Evolutionary conservation across 2,797 vertebrate species (phyloP).

Genomic region (Atherinosoma microstoma): DNA sequence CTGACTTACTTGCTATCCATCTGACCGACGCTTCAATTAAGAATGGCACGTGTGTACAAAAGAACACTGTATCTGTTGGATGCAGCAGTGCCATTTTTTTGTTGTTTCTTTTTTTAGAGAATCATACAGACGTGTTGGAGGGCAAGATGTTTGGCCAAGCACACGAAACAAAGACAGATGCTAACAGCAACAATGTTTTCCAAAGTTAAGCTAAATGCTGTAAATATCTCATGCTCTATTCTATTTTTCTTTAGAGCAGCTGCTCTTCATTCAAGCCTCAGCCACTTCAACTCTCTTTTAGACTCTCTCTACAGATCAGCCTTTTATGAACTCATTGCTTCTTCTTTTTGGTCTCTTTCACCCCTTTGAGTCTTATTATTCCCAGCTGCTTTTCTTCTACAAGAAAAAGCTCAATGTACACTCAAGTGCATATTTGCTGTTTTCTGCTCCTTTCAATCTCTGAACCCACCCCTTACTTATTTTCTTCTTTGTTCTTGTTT

Average conservation of each 20-base stretch:
- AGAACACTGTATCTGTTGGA: constrained; percentile 54
- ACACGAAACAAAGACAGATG: not conserved
- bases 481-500: constrained; percentile 75
- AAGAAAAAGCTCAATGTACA: constrained; percentile 75
- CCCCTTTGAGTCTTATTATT: constrained; percentile 72
- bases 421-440: constrained; percentile 77
- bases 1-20: constrained; percentile 58
- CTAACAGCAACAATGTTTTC: not conserved
- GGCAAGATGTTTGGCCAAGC: not conserved
- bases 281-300: constrained; percentile 70
- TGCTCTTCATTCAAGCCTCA: constrained; percentile 23
- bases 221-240: not conserved
- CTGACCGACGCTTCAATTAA: constrained; percentile 64
- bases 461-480: constrained; percentile 57
- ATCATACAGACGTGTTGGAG: constrained; percentile 10
- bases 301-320: constrained; percentile 55
- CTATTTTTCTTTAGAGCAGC: constrained; percentile 9
- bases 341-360: constrained; percentile 60
- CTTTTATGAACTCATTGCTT: constrained; percentile 72
- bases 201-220: not conserved
- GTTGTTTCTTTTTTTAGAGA: constrained; percentile 21
- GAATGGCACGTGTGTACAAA: constrained; percentile 54
- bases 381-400: constrained; percentile 68
- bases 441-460: constrained; percentile 70
- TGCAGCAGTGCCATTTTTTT: constrained; percentile 50